Percentiles rank a stretch among this genome's conserved stretches.
Conservation (phyloP, 1,140 invertebrate species). For the Tetranychus urticae region DNA sequence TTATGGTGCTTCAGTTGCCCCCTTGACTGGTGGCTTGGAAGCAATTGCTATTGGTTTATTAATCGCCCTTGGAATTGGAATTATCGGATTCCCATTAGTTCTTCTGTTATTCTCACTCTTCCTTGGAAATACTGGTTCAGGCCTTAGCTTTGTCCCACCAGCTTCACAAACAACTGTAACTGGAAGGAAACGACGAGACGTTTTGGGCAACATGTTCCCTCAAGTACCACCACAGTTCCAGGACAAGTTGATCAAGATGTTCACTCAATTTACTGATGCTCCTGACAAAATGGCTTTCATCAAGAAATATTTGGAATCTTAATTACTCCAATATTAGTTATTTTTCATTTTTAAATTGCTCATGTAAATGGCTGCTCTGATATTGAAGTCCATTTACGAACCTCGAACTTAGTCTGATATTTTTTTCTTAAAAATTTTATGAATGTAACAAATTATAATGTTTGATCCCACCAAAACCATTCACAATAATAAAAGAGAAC, state of each 20-base stretch:
- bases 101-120: conserved; percentile 1
- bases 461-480: too few species aligned
- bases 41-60: conserved; percentile 3
- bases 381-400: too few species aligned
- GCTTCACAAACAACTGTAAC: conserved; percentile 4
- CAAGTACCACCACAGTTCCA: not conserved
- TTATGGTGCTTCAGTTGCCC: not conserved
- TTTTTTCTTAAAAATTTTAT: too few species aligned
- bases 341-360: too few species aligned
- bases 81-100: conserved; percentile 7
- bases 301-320: not conserved
- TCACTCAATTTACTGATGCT: not conserved
- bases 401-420: too few species aligned
- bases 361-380: too few species aligned
- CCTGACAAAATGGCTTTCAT: not conserved
- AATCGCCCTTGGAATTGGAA: conserved; percentile 1
- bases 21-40: conserved; percentile 1
- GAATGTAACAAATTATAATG: too few species aligned
- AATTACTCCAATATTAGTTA: not conserved
- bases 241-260: not conserved
- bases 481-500: too few species aligned
- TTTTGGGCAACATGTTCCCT: not conserved
- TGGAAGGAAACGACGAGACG: not conserved
- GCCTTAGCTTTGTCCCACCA: conserved; percentile 7
- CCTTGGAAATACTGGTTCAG: not conserved